Percentiles rank a stretch among this genome's conserved stretches.
Evolutionary conservation across 2,113 vertebrate species (phyloP).

Genomic region (Bombycilla garrulus): DNA sequence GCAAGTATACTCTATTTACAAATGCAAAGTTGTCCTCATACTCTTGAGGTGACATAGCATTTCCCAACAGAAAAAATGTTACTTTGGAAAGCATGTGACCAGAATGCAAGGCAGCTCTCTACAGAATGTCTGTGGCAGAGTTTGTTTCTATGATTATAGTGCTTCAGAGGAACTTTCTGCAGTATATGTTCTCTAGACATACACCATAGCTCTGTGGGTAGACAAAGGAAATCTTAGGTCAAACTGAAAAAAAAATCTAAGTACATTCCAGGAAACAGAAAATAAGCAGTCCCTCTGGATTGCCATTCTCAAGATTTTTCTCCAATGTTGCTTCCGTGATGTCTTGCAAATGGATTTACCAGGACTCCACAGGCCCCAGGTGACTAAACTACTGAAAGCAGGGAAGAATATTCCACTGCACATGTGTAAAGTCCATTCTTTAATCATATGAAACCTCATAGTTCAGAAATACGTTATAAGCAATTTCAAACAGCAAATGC

Average conservation of each 20-base stretch:
- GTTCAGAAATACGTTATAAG: not conserved
- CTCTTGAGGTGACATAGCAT: not conserved
- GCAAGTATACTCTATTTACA: not conserved
- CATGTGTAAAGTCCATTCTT: slow-evolving; percentile 46
- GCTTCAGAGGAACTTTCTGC: not conserved
- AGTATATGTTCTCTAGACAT: not conserved
- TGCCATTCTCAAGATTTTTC: slow-evolving; percentile 8
- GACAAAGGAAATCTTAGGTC: slow-evolving; percentile 23
- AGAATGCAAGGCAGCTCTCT: not conserved
- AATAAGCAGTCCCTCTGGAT: slow-evolving; percentile 15
- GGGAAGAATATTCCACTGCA: slow-evolving; percentile 4
- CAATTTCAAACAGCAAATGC: slow-evolving; percentile 33
- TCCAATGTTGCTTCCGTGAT: not conserved
- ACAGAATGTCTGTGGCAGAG: not conserved
- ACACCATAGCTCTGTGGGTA: not conserved
- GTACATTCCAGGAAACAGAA: slow-evolving; percentile 39
- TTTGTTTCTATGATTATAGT: not conserved
- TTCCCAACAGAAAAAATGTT: not conserved
- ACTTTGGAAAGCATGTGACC: not conserved
- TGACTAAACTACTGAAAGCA: slow-evolving; percentile 49
- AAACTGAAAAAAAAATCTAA: slow-evolving; percentile 30
- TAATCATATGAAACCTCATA: slow-evolving; percentile 39
- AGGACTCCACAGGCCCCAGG: not conserved
- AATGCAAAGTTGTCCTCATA: not conserved
- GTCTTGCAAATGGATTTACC: slow-evolving; percentile 55